Percentiles rank a stretch among this genome's conserved stretches.
Evolutionary conservation across 2,888 invertebrate genomes (phyloP).

Genomic region (Plebejus anna): DNA sequence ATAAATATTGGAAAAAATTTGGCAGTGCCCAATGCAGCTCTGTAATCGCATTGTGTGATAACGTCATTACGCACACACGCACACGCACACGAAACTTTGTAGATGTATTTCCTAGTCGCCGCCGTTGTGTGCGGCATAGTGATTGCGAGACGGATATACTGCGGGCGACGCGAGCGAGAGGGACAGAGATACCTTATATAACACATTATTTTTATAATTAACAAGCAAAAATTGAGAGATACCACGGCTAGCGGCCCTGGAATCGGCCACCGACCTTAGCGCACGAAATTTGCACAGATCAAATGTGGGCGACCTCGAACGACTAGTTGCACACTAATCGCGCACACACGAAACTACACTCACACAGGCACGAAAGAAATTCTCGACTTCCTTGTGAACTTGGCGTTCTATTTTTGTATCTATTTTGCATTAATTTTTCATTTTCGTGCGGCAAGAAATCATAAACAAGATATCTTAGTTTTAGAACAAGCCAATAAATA

Average conservation of each 20-base stretch:
- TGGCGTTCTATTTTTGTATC: constrained; percentile 20
- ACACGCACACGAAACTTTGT: constrained; percentile 62
- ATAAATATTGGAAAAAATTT: constrained; percentile 34
- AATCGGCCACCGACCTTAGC: constrained; percentile 70
- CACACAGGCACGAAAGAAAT: constrained; percentile 55
- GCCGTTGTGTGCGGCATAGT: constrained; percentile 63
- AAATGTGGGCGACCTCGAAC: constrained; percentile 78
- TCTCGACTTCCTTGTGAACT: constrained; percentile 62
- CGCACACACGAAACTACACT: constrained; percentile 46
- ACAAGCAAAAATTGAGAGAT: constrained; percentile 79
- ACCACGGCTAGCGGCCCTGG: constrained; percentile 71
- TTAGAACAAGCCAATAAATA: not conserved
- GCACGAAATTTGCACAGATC: constrained; percentile 78
- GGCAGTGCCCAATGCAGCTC: constrained; percentile 57
- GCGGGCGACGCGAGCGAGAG: constrained; percentile 44
- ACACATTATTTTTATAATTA: constrained; percentile 81
- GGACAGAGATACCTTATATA: constrained; percentile 65
- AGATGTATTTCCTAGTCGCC: constrained; percentile 72
- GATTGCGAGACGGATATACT: constrained; percentile 51
- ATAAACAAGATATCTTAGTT: not conserved
- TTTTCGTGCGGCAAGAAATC: not conserved
- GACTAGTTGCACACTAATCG: constrained; percentile 66
- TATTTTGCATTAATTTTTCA: constrained; percentile 5
- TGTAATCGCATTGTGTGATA: constrained; percentile 77
- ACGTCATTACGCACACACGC: constrained; percentile 69